Evolutionary conservation across 2,888 invertebrate species (phyloP).

Genomic region (Brachyptera putata): DNA sequence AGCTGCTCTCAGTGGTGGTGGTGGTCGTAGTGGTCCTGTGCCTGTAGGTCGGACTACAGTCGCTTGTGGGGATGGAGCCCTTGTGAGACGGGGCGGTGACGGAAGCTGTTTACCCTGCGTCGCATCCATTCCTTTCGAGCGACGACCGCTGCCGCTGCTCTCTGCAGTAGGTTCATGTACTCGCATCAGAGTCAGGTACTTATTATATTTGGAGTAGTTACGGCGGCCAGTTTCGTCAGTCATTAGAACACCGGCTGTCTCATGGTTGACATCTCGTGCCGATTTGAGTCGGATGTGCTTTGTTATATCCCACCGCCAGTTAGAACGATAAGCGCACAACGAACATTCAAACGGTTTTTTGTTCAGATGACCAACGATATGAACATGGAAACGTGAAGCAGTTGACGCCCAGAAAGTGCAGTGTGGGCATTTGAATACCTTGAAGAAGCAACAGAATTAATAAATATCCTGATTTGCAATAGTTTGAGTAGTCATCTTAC

Average conservation of each 20-base stretch:
- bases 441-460: conserved; percentile 15
- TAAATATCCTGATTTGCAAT: no score
- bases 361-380: conserved; percentile 88
- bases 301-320: conserved; percentile 96
- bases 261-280: conserved; percentile 72
- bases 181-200: conserved; percentile 72
- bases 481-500: no score
- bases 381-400: conserved; percentile 88
- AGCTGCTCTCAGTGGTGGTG: conserved; percentile 32
- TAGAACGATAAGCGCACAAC: conserved; percentile 86
- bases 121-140: conserved; percentile 26
- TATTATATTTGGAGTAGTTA: conserved; percentile 90
- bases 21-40: conserved; percentile 31
- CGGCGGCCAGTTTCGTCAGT: conserved; percentile 87
- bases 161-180: conserved; percentile 37
- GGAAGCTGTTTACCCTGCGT: conserved; percentile 19
- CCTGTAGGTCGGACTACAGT: conserved; percentile 12
- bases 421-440: conserved; percentile 87
- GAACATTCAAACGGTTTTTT: conserved; percentile 95
- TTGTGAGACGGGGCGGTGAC: conserved; percentile 29
- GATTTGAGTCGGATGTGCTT: conserved; percentile 91
- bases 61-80: conserved; percentile 25
- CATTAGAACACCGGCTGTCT: conserved; percentile 77
- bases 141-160: conserved; percentile 32
- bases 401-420: conserved; percentile 91